Conservation (phyloP, 2,797 vertebrate genomes). For the Myotis myotis region DNA sequence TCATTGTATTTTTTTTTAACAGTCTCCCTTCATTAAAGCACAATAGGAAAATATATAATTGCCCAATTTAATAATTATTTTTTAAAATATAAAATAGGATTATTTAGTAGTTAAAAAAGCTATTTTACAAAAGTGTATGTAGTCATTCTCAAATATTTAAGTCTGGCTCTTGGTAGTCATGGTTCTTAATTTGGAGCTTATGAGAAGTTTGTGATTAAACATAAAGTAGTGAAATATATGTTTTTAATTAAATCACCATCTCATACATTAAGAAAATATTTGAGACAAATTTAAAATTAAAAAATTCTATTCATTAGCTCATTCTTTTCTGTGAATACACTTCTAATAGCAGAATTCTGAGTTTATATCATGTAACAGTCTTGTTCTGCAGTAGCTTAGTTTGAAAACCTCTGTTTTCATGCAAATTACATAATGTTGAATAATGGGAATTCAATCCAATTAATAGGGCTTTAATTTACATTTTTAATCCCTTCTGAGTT, state of each 20-base stretch:
- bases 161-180: not conserved
- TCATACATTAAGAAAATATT: not conserved
- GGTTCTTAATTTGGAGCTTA: not conserved
- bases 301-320: not conserved
- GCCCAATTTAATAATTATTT: not conserved
- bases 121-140: not conserved
- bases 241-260: not conserved
- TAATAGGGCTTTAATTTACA: slow-evolving; percentile 61
- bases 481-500: slow-evolving; percentile 61
- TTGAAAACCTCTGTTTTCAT: slow-evolving; percentile 65
- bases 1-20: not conserved
- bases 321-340: not conserved
- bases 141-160: not conserved
- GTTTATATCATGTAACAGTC: not conserved
- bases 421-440: slow-evolving; percentile 49
- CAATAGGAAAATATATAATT: not conserved
- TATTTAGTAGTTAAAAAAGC: not conserved
- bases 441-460: slow-evolving; percentile 64
- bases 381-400: slow-evolving; percentile 4
- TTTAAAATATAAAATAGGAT: not conserved
- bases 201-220: slow-evolving; percentile 8
- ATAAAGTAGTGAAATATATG: not conserved
- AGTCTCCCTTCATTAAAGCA: not conserved
- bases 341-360: not conserved
- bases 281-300: not conserved